Evolutionary conservation across 1,140 invertebrate species (phyloP).

Genomic region (Ylistrum balloti): DNA sequence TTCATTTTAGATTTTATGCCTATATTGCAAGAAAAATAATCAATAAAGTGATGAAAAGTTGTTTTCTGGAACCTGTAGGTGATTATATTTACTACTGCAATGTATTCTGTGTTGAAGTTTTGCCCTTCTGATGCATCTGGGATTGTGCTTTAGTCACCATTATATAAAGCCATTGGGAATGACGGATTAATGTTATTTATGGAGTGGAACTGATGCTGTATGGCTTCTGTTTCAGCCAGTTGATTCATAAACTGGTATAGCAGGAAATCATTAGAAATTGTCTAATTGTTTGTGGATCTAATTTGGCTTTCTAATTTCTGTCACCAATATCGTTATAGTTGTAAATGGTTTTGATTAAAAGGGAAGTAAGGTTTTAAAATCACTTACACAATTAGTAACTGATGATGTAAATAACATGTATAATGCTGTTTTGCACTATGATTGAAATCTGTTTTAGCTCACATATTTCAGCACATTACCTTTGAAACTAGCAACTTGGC

Average conservation of each 20-base stretch:
- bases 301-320: neutral
- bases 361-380: no score
- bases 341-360: neutral
- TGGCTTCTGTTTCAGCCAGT: slow-evolving; percentile 23
- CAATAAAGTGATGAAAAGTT: slow-evolving; percentile 17
- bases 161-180: neutral
- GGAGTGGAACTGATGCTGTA: slow-evolving; percentile 19
- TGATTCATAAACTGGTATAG: neutral
- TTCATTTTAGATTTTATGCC: neutral
- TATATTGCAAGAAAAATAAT: neutral
- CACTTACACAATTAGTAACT: neutral
- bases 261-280: neutral
- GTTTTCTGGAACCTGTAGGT: neutral
- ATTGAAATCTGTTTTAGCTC: no score
- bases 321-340: neutral
- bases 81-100: slow-evolving; percentile 8
- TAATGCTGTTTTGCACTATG: no score
- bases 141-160: neutral
- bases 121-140: neutral
- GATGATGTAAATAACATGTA: no score
- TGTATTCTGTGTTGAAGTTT: neutral
- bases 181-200: slow-evolving; percentile 39
- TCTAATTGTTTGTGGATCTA: neutral
- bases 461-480: no score
- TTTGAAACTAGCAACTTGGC: no score